phyloP scores from a whole-genome alignment of 2,888 invertebrate species.

The Drosophila anomelani region DNA sequence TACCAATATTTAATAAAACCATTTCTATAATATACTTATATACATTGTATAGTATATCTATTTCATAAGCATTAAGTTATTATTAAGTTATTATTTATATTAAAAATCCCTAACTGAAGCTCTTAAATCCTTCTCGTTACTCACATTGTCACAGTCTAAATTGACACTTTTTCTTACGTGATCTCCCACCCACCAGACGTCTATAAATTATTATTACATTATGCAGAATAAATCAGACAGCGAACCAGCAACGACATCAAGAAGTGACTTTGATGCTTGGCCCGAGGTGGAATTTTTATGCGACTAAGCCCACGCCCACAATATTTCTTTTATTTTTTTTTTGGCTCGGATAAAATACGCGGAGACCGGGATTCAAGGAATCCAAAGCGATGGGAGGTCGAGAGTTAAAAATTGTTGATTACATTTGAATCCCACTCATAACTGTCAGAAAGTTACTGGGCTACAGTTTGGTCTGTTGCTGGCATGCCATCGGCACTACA shows the following conservation, averaged over 20 bases:
- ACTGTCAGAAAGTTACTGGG: conserved; percentile 68
- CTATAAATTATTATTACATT: conserved; percentile 66
- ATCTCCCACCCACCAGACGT: conserved; percentile 42
- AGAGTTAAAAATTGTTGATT: conserved; percentile 68
- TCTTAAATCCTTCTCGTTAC: conserved; percentile 13
- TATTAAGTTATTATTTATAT: too few species aligned
- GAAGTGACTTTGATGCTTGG: conserved; percentile 45
- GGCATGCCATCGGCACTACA: conserved; percentile 24
- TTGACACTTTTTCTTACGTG: conserved; percentile 59
- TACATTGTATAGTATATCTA: not conserved
- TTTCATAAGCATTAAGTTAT: not conserved
- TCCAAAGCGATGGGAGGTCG: conserved; percentile 38
- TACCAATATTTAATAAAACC: not conserved
- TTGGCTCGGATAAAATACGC: conserved; percentile 5
- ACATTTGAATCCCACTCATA: conserved; percentile 79
- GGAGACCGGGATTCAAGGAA: conserved; percentile 27
- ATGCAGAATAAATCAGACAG: conserved; percentile 43
- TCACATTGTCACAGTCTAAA: conserved; percentile 29
- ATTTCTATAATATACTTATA: not conserved
- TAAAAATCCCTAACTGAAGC: not conserved
- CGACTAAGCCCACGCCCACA: conserved; percentile 53
- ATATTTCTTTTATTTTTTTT: not conserved
- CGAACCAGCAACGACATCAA: conserved; percentile 19
- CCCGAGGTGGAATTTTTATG: conserved; percentile 54
- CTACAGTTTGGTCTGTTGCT: conserved; percentile 28